Evolutionary conservation across 1,140 invertebrate species (phyloP).

Genomic region (Cataglyphis hispanica): DNA sequence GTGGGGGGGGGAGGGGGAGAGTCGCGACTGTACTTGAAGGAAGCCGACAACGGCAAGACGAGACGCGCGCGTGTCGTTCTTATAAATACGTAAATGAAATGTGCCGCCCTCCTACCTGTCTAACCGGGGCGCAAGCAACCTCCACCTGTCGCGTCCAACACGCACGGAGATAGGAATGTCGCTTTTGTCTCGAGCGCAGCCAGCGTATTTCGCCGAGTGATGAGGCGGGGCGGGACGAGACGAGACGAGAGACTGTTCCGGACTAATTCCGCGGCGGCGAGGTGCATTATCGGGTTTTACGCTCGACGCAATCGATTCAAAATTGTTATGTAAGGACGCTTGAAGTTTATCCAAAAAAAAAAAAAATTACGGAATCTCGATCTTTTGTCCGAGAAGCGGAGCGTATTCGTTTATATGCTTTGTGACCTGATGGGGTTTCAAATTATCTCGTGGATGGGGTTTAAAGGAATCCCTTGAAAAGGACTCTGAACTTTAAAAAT

Average conservation of each 20-base stretch:
- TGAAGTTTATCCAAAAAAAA: neutral
- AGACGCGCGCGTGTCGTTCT: conserved; percentile 40
- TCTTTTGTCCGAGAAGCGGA: neutral
- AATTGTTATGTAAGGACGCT: neutral
- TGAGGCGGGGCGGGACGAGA: neutral
- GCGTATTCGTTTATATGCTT: conserved; percentile 3
- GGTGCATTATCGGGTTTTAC: neutral
- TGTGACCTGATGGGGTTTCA: neutral
- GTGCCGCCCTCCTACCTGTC: neutral
- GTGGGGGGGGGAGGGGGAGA: neutral
- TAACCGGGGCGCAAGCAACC: neutral
- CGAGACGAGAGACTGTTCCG: neutral
- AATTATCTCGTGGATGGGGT: conserved; percentile 11
- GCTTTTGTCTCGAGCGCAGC: neutral
- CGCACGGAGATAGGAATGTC: conserved; percentile 46
- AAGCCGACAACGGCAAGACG: conserved; percentile 9
- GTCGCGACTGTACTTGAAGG: conserved; percentile 51
- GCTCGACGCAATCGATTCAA: neutral
- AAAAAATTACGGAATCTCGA: neutral
- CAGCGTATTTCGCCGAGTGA: neutral
- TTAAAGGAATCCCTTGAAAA: neutral
- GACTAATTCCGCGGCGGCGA: conserved; percentile 40
- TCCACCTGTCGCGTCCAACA: conserved; percentile 41
- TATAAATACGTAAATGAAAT: conserved; percentile 60
- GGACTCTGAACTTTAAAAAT: conserved; percentile 39